Evolutionary conservation across 1,140 invertebrate genomes (phyloP).

Genomic region (Magallana ariakensis): DNA sequence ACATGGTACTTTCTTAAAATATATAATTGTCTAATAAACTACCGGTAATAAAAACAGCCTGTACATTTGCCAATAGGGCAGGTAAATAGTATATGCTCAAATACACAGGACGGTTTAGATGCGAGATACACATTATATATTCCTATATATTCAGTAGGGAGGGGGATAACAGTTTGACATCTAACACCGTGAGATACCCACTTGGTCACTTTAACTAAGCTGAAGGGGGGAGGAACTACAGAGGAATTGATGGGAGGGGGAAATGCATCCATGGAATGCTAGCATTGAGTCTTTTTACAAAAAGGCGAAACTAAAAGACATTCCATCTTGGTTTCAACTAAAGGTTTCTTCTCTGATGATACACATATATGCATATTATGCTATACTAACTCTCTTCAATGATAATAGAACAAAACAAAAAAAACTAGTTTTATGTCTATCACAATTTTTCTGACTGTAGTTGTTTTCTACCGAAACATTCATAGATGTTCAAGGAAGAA

Average conservation of each 20-base stretch:
- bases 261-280: conserved; percentile 18
- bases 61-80: conserved; percentile 30
- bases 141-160: background rate
- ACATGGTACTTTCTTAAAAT: background rate
- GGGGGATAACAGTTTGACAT: background rate
- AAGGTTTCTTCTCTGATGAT: background rate
- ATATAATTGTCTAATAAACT: conserved; percentile 11
- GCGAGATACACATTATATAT: background rate
- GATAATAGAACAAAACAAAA: too few relatives aligned
- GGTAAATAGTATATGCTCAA: background rate
- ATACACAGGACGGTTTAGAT: conserved; percentile 27
- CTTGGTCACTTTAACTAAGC: conserved; percentile 23
- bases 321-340: conserved; percentile 12
- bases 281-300: background rate
- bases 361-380: conserved; percentile 28
- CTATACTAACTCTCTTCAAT: conserved; percentile 10
- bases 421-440: background rate
- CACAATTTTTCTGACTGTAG: background rate
- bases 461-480: background rate
- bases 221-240: conserved; percentile 2
- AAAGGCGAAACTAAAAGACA: background rate
- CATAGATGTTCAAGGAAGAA: background rate
- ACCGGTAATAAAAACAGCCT: background rate
- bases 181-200: conserved; percentile 32
- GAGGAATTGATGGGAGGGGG: background rate